Evolutionary conservation across 2,797 vertebrate species (phyloP).

Genomic region (Megaceryle alcyon): DNA sequence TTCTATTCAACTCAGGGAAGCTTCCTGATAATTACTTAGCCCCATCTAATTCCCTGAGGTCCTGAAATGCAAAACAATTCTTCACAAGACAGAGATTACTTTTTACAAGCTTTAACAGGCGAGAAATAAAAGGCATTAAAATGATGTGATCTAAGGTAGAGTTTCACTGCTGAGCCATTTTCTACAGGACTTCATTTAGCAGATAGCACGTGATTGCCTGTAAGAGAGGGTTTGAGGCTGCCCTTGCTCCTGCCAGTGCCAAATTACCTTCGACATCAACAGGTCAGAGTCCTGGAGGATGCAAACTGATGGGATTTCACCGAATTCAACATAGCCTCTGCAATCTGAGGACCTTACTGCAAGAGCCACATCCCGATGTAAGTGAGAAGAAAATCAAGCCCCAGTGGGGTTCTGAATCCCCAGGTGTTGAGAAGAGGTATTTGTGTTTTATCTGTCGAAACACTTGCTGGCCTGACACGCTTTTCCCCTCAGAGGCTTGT

Average conservation of each 20-base stretch:
- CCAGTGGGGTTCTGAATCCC: rapidly evolving
- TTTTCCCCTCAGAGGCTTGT: background rate
- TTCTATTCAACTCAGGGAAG: slow-evolving; percentile 53
- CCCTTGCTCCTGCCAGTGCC: background rate
- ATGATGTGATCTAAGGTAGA: slow-evolving; percentile 25
- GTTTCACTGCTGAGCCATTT: slow-evolving; percentile 12
- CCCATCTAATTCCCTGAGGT: slow-evolving; percentile 58
- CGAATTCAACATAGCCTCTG: background rate
- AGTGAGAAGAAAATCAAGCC: background rate
- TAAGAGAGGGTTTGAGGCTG: background rate
- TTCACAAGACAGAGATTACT: slow-evolving; percentile 62
- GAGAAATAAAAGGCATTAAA: slow-evolving; percentile 1
- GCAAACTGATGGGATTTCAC: background rate
- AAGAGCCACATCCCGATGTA: rapidly evolving
- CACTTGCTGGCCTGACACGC: background rate
- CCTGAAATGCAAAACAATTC: slow-evolving; percentile 68
- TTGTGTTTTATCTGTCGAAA: background rate
- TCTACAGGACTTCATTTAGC: slow-evolving; percentile 12
- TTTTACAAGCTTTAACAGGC: slow-evolving; percentile 43
- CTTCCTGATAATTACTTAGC: slow-evolving; percentile 69
- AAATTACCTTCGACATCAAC: background rate
- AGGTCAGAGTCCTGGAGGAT: background rate
- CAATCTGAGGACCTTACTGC: rapidly evolving
- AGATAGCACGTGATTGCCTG: background rate
- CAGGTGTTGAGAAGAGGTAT: background rate